phyloP scores from a whole-genome alignment of 2,797 vertebrate species.

The Myotis vivesi region DNA sequence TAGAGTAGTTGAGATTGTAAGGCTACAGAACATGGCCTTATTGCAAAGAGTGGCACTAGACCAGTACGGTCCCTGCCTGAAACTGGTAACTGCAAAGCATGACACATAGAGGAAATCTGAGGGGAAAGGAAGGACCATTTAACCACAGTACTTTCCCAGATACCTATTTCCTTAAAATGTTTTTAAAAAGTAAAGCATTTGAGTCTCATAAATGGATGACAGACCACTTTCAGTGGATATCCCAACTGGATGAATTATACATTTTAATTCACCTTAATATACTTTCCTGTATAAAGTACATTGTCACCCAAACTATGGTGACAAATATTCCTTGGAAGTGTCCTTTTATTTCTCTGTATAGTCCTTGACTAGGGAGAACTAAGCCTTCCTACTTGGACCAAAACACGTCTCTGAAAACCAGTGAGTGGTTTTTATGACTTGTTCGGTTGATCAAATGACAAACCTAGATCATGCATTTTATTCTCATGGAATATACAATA shows the following conservation, averaged over 20 bases:
- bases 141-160: background rate
- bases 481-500: constrained; percentile 22
- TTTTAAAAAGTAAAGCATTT: constrained; percentile 24
- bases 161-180: constrained; percentile 37
- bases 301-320: constrained; percentile 6
- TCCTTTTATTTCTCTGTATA: constrained; percentile 46
- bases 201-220: constrained; percentile 29
- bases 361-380: background rate
- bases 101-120: background rate
- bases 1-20: background rate
- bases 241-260: background rate
- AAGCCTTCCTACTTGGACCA: constrained; percentile 19
- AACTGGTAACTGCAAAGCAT: background rate
- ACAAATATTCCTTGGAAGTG: background rate
- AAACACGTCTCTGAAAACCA: constrained; percentile 41
- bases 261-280: constrained; percentile 48
- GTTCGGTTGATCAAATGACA: constrained; percentile 13
- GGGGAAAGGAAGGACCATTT: background rate
- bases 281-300: background rate
- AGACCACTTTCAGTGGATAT: constrained; percentile 12
- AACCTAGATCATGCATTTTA: constrained; percentile 21
- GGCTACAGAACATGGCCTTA: background rate
- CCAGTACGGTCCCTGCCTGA: background rate
- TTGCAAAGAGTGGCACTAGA: background rate
- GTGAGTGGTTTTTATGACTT: constrained; percentile 16